Evolutionary conservation across 2,113 vertebrate species (phyloP).

Genomic region (Silurus asotus): DNA sequence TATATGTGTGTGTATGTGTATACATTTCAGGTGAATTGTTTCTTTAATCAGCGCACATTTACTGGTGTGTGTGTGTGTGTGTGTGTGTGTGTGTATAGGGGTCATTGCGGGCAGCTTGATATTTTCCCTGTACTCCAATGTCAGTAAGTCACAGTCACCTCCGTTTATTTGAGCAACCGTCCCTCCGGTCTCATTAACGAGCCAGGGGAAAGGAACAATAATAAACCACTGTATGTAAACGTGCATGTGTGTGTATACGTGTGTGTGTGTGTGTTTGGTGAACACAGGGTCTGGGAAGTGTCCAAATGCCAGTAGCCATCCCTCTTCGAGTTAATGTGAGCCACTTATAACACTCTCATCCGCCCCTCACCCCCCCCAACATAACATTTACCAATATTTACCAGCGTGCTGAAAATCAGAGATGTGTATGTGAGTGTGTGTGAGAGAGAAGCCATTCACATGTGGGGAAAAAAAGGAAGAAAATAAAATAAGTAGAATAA

Average conservation of each 20-base stretch:
- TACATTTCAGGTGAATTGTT: not conserved
- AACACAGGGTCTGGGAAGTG: slow-evolving; percentile 9
- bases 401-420: slow-evolving; percentile 5
- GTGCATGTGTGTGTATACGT: slow-evolving; percentile 17
- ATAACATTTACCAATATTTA: slow-evolving; percentile 16
- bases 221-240: slow-evolving; percentile 18
- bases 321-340: slow-evolving; percentile 2
- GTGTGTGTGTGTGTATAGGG: slow-evolving; percentile 23
- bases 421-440: not conserved
- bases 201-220: slow-evolving; percentile 15
- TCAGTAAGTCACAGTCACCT: slow-evolving; percentile 24
- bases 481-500: not conserved
- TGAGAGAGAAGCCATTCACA: not conserved
- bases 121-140: not conserved
- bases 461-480: not conserved
- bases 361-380: too few relatives aligned
- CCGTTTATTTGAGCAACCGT: slow-evolving; percentile 32
- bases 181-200: slow-evolving; percentile 21
- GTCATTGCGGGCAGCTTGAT: not conserved
- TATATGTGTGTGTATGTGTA: not conserved
- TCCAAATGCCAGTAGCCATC: slow-evolving; percentile 20
- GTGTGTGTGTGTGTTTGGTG: not conserved
- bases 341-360: not conserved
- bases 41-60: not conserved
- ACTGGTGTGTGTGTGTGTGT: slow-evolving; percentile 16